Evolutionary conservation across 2,797 vertebrate genomes (phyloP).

Genomic region (Heteromormyrus szaboi): DNA sequence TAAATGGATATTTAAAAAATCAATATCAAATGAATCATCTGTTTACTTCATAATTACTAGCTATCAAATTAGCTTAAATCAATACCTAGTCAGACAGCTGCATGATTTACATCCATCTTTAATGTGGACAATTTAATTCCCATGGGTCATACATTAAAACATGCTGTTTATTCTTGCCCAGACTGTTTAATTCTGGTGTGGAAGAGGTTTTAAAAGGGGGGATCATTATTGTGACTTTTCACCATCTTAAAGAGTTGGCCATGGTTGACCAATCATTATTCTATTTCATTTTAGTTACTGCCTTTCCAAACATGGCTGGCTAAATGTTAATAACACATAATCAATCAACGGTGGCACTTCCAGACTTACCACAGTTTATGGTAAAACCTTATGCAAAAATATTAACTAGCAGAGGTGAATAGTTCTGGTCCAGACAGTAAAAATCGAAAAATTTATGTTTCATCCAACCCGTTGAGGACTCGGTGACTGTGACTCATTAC

Average conservation of each 20-base stretch:
- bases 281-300: background rate
- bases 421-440: background rate
- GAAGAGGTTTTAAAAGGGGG: background rate
- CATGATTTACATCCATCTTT: background rate
- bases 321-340: background rate
- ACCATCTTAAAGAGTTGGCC: background rate
- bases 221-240: background rate
- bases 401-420: background rate
- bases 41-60: background rate
- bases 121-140: background rate
- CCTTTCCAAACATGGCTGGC: background rate
- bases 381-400: background rate
- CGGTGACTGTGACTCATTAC: background rate
- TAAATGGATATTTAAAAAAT: background rate
- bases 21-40: background rate
- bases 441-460: background rate
- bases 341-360: background rate
- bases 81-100: background rate
- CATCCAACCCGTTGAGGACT: background rate
- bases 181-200: background rate
- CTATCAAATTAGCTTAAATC: slow-evolving; percentile 3
- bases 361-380: background rate
- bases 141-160: background rate
- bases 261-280: background rate
- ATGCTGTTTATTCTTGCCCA: background rate